Evolutionary conservation across 2,888 invertebrate species (phyloP), one percentile per base, ranked within the genome.

Genomic region (Stenodera caucasica): DNA sequence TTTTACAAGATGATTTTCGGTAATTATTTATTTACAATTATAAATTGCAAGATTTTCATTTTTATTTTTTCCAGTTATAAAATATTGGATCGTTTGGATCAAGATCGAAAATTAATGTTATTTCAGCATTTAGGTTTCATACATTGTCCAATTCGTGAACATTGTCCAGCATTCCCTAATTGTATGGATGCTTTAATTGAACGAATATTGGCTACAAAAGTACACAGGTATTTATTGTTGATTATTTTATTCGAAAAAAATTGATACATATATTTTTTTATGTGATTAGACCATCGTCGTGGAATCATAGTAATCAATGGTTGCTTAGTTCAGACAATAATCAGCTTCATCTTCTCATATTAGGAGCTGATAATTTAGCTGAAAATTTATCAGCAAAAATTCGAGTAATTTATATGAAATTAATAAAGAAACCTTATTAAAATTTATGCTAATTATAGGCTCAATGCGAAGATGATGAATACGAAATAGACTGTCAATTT

Each of bases 81-180:
- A 81, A 90, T 94, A 80, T 84, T 98, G 76, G 94, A 96, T 81
- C 88, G 95, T 58, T 85, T 98, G 79, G 96, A 96, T 82, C 96
- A 96, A 81, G 96, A 98, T 77, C 84, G 98, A 65, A 94, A 96
- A 79, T 84, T 96, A 69, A 93, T 98, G 88, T 84, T 98, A 63
- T 92, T 96, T 75, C 96, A 96, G 80, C 97, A 97, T 81, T 83
- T 97, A 49, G 96, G 96, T 60, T 98, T 98, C 81, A 92, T 97
- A 58, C 96, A 97, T 82, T 94, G 94, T 79, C 96, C 97, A 12
- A 93, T 95, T 80, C 84, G 92, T 57, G 96, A 96, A 80, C 94
- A 96, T 78, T 98, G 98, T 78, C 96, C 96, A 12, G 93, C 95
- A 50, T 92, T 88, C 74, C 88, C 90, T 53, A 91, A 90, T 77